Evolutionary conservation across 2,113 vertebrate genomes (phyloP).

Genomic region (Microtus ochrogaster): DNA sequence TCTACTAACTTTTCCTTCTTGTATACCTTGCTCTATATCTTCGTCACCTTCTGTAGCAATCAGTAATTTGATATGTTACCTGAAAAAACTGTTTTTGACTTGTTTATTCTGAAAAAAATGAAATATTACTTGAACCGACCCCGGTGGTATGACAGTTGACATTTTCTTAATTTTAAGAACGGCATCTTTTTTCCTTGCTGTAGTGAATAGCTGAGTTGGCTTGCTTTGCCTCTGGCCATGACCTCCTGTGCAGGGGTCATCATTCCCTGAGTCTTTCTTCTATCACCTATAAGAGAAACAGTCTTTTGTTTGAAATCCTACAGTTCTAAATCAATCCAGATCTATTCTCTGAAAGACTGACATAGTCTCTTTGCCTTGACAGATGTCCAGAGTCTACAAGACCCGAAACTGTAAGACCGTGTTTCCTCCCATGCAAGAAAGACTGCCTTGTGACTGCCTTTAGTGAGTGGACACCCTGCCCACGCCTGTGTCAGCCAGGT

Average conservation of each 20-base stretch:
- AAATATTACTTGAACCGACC: not conserved
- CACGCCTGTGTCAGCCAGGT: constrained; percentile 91
- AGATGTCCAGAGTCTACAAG: constrained; percentile 94
- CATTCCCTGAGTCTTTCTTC: not conserved
- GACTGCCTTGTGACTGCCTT: constrained; percentile 96
- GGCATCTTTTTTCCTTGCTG: not conserved
- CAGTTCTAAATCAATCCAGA: not conserved
- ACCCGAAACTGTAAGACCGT: constrained; percentile 88
- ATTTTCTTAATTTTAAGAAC: not conserved
- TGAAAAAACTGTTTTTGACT: not conserved
- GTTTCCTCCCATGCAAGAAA: constrained; percentile 93
- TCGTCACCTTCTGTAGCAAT: not conserved
- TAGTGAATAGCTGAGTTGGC: not conserved
- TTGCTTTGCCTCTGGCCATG: not conserved
- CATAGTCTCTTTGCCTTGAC: constrained; percentile 17
- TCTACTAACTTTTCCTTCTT: constrained; percentile 1
- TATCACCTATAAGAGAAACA: not conserved
- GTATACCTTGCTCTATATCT: not conserved
- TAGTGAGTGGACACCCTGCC: constrained; percentile 96
- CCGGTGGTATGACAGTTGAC: not conserved
- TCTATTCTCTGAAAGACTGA: not conserved
- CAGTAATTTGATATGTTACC: not conserved
- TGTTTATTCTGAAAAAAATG: not conserved
- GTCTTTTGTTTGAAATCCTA: not conserved
- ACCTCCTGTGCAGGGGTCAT: not conserved